Percentiles rank a stretch among this genome's conserved stretches.
Conservation (phyloP, 35 echinoderm and acorn worm species). For the Patiria miniata region DNA sequence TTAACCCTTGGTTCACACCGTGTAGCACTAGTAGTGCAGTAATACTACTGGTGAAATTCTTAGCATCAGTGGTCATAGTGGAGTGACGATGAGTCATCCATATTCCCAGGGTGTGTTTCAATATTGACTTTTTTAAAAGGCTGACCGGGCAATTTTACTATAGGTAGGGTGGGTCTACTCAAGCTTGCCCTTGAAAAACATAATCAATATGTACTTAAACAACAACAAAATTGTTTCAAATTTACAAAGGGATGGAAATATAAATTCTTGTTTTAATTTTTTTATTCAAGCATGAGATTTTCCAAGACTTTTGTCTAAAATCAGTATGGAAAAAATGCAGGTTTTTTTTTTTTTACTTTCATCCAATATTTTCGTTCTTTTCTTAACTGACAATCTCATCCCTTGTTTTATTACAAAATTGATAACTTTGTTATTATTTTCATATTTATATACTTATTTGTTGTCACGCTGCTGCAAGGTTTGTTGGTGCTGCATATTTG, state of each 20-base stretch:
- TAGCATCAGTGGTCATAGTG: no score
- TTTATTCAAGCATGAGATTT: neutral
- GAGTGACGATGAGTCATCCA: neutral
- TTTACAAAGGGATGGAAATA: neutral
- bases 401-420: no score
- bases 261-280: neutral
- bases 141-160: neutral
- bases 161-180: neutral
- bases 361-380: no score
- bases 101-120: constrained; percentile 2
- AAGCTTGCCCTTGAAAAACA: neutral
- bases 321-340: neutral
- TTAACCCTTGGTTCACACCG: neutral
- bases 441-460: no score
- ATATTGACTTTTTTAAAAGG: neutral
- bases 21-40: no score
- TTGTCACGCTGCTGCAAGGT: no score
- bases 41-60: no score
- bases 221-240: neutral
- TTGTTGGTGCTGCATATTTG: no score
- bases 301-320: neutral
- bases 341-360: no score
- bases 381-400: no score
- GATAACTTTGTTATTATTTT: no score
- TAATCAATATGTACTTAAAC: neutral